Evolutionary conservation across 2,797 vertebrate species (phyloP), one percentile per base, ranked within the genome.

Genomic region (Alfaro cultratus): DNA sequence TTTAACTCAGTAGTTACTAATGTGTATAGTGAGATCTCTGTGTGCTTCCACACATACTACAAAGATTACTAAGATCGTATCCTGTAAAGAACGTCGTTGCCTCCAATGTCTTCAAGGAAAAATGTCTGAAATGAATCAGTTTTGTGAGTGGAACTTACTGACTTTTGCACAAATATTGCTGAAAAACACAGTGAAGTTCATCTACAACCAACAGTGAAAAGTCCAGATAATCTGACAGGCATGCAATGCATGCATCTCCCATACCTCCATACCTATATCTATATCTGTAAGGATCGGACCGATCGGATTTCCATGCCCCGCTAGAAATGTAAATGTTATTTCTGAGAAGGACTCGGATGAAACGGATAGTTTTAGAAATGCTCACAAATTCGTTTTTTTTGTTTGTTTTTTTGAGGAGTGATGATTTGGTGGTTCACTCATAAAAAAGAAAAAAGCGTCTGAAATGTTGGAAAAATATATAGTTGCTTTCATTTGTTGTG

Each of bases 401-500:
- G 4, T 49, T 49, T 5, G 1, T 18, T 46, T 70, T 83, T 41
- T 71, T 45, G 23, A 45, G 43, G 41, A 15, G 23, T n/a, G 36
- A 11, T 85, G 64, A 88, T 87, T 86, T 62, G 34, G 80, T 79
- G 80, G 85, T 87, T 75, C 80, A 77, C 85, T 83, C 83, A 82
- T 86, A 75, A 57, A 57, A 55, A 55, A n/a, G 5, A 36, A 60
- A 67, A 26, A 68, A 41, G 83, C 88, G 86, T 85, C 80, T 73
- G 79, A 88, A 83, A 82, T 87, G 86, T 91, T 79, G 84, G 78
- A 86, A 81, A 79, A 45, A n/a, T 43, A 91, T 86, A 83, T 85
- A 88, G 73, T 78, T 81, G 83, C 90, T 89, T 89, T 78, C 86
- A 88, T 86, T 87, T 62, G 83, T 87, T 86, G 89, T 89, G 78